Percentiles rank a stretch among this genome's conserved stretches.
Evolutionary conservation across 1,140 invertebrate genomes (phyloP).

Genomic region (Zaprionus camerounensis): DNA sequence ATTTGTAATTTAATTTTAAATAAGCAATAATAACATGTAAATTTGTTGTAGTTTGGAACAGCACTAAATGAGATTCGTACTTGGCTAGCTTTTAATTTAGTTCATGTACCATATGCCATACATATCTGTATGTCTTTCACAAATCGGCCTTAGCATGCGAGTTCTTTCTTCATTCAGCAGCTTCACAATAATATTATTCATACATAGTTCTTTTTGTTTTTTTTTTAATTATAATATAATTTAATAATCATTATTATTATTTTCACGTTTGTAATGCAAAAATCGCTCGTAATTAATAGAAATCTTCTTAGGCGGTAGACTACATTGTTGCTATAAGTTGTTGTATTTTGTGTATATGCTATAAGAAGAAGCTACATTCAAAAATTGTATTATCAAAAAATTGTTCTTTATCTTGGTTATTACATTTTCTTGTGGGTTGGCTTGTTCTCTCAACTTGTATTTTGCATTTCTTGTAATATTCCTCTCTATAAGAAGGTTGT

Average conservation of each 20-base stretch:
- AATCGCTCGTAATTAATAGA: constrained; percentile 56
- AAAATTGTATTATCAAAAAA: constrained; percentile 55
- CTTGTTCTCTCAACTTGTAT: constrained; percentile 12
- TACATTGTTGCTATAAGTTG: constrained; percentile 41
- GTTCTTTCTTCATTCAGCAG: constrained; percentile 3
- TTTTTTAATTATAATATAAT: constrained; percentile 18
- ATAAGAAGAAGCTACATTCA: constrained; percentile 54
- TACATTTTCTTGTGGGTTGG: constrained; percentile 18
- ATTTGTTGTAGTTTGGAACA: constrained; percentile 64
- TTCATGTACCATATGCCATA: constrained; percentile 2
- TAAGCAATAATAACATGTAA: constrained; percentile 57
- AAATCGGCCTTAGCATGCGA: constrained; percentile 19
- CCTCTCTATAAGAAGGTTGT: not conserved
- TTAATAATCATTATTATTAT: constrained; percentile 33
- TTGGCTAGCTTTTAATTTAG: constrained; percentile 45
- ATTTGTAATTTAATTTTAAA: constrained; percentile 48
- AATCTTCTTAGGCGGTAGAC: constrained; percentile 49
- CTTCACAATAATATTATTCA: constrained; percentile 28
- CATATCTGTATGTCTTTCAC: constrained; percentile 22
- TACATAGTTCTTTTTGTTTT: constrained; percentile 3
- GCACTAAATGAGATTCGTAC: constrained; percentile 65
- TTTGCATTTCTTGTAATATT: constrained; percentile 16
- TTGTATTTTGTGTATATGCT: constrained; percentile 20
- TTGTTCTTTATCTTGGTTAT: constrained; percentile 20
- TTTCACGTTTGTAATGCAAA: constrained; percentile 50